Conservation (phyloP, 2,797 vertebrate genomes). For the Scomberomorus guttatus region DNA sequence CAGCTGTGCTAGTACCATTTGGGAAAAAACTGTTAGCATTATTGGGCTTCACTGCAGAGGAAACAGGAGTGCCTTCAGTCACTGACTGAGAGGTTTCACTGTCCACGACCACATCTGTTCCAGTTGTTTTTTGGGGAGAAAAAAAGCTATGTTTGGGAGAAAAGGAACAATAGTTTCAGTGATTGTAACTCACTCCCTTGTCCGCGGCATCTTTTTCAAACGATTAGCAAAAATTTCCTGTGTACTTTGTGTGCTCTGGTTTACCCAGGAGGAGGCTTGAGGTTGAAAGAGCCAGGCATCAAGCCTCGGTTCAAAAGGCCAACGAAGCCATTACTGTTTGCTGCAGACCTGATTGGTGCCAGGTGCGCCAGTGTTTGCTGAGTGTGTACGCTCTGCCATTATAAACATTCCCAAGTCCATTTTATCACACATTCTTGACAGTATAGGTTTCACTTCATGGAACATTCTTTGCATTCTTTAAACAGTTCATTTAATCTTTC, state of each 20-base stretch:
- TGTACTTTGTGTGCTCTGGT: conserved; percentile 23
- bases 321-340: conserved; percentile 56
- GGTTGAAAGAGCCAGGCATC: conserved; percentile 18
- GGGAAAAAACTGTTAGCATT: background rate
- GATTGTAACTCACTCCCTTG: conserved; percentile 11
- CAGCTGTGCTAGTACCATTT: background rate
- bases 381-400: background rate
- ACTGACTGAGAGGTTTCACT: background rate
- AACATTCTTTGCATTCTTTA: conserved; percentile 30
- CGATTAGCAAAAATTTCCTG: conserved; percentile 29
- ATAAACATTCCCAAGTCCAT: conserved; percentile 32
- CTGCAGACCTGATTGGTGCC: conserved; percentile 48
- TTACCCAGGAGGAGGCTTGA: conserved; percentile 13
- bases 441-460: conserved; percentile 23
- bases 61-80: conserved; percentile 6
- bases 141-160: background rate
- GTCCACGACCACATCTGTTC: conserved; percentile 15
- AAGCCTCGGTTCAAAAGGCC: conserved; percentile 59
- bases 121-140: background rate
- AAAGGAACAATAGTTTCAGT: conserved; percentile 11
- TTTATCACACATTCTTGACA: conserved; percentile 32
- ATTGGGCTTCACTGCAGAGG: background rate
- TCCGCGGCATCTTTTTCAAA: conserved; percentile 20
- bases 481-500: conserved; percentile 16
- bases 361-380: conserved; percentile 47